Percentiles rank a stretch among this genome's conserved stretches.
phyloP scores from a whole-genome alignment of 92 coral and sea anemone genomes.

The Umimayanthus chanpuru region DNA sequence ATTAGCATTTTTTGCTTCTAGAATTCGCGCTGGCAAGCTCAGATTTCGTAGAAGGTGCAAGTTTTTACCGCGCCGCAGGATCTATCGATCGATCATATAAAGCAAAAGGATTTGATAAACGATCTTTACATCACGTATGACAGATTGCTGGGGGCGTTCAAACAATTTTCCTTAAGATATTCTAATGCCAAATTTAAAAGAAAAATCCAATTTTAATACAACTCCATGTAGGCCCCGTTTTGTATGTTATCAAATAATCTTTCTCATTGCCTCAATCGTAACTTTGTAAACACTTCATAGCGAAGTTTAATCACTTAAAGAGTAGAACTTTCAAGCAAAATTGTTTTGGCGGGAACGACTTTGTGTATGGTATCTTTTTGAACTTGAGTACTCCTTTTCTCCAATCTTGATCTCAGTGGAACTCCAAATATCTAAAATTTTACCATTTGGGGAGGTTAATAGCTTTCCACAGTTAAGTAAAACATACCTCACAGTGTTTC shows the following conservation, averaged over 20 bases:
- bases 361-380: too few relatives aligned
- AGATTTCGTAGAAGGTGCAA: not conserved
- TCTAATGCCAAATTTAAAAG: not conserved
- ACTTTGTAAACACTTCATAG: not conserved
- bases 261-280: not conserved
- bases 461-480: not conserved
- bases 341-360: not conserved
- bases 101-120: not conserved
- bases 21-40: slow-evolving; percentile 8
- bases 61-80: not conserved
- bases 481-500: not conserved
- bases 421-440: not conserved
- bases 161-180: not conserved
- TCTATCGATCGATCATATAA: slow-evolving; percentile 14
- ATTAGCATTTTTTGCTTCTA: slow-evolving; percentile 29
- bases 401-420: too few relatives aligned
- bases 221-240: not conserved
- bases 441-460: not conserved
- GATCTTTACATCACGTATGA: not conserved
- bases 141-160: slow-evolving; percentile 22
- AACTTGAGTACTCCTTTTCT: not conserved
- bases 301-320: not conserved
- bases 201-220: not conserved
- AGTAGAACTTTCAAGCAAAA: not conserved
- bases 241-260: not conserved